phyloP scores from a whole-genome alignment of 2,888 invertebrate species.

The Megaustenia siamemsis region DNA sequence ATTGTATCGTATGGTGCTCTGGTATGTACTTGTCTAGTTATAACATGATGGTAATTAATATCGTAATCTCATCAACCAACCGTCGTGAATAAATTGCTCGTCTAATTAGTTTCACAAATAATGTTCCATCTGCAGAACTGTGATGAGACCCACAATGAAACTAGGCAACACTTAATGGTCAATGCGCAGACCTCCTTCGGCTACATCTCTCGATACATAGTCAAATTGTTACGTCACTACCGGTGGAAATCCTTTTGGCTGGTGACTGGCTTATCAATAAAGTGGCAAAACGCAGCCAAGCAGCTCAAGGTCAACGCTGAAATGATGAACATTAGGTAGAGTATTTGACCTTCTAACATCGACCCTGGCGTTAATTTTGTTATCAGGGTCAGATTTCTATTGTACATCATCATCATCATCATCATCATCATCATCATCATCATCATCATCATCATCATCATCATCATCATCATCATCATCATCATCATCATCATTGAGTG shows the following conservation, averaged over 20 bases:
- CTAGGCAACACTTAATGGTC: constrained; percentile 4
- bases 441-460: too few species aligned
- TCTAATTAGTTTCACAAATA: too few species aligned
- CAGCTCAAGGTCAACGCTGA: background rate
- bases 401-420: too few species aligned
- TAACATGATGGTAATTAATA: too few species aligned
- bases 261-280: constrained; percentile 10
- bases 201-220: constrained; percentile 26
- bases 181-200: constrained; percentile 6
- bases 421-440: too few species aligned
- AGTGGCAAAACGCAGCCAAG: constrained; percentile 22
- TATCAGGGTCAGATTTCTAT: too few species aligned
- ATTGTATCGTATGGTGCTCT: too few species aligned
- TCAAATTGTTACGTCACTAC: constrained; percentile 23
- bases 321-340: constrained; percentile 17
- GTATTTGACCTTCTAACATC: background rate
- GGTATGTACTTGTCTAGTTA: too few species aligned
- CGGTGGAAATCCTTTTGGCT: constrained; percentile 41
- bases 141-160: constrained; percentile 17
- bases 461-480: background rate
- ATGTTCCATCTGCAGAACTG: constrained; percentile 4
- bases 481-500: background rate
- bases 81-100: too few species aligned
- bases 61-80: too few species aligned
- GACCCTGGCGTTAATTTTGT: too few species aligned